Evolutionary conservation across 2,888 invertebrate genomes (phyloP).

Genomic region (Coleophora deauratella): DNA sequence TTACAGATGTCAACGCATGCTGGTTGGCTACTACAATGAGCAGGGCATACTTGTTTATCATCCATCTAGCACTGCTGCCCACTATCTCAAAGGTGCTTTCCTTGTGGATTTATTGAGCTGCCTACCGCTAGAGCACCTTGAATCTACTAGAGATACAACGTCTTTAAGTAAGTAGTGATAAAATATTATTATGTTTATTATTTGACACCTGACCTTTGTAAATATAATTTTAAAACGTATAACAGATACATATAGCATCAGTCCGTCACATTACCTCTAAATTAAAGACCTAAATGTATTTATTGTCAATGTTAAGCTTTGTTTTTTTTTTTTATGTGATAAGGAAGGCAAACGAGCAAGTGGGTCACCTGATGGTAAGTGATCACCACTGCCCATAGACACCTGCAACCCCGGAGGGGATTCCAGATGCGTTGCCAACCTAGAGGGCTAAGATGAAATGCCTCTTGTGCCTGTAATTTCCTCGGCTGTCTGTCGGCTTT

Average conservation of each 20-base stretch:
- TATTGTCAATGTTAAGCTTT: background rate
- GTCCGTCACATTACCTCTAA: background rate
- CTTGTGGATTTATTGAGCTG: slow-evolving; percentile 40
- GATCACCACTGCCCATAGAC: no score
- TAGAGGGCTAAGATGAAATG: no score
- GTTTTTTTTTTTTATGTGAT: no score
- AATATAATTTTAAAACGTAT: background rate
- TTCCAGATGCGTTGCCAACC: no score
- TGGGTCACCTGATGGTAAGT: no score
- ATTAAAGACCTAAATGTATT: background rate
- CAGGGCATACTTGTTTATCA: slow-evolving; percentile 49
- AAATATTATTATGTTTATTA: background rate
- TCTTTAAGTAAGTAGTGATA: background rate
- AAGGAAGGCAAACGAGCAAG: no score
- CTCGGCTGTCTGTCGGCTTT: background rate
- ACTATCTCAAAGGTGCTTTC: slow-evolving; percentile 48
- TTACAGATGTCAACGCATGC: slow-evolving; percentile 44
- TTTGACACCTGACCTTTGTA: background rate
- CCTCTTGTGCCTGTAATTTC: no score
- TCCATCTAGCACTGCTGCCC: slow-evolving; percentile 46
- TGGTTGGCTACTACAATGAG: slow-evolving; percentile 48
- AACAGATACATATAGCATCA: background rate
- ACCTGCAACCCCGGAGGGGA: no score
- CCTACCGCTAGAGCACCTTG: slow-evolving; percentile 40
- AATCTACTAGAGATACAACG: slow-evolving; percentile 10